Conservation (phyloP, 2,888 invertebrate species). For the Apodemia duryi region DNA sequence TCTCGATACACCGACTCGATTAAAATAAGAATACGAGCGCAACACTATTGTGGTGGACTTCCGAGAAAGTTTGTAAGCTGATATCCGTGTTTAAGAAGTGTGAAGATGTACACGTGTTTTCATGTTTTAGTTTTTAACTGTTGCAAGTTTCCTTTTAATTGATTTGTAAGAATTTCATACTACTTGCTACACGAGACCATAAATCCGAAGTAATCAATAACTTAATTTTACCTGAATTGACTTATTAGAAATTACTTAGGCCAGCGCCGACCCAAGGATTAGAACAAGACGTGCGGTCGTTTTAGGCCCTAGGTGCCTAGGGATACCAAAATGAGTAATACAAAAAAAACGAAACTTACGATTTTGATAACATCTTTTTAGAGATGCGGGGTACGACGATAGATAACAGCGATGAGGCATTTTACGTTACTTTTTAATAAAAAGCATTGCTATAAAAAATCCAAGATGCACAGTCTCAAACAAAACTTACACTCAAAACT, state of each 20-base stretch:
- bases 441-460: too few species aligned
- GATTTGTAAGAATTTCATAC: not conserved
- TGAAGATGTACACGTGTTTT: constrained; percentile 34
- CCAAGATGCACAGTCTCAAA: too few species aligned
- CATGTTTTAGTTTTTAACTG: constrained; percentile 22
- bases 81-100: constrained; percentile 39
- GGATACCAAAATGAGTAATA: too few species aligned
- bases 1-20: constrained; percentile 66
- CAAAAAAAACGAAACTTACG: too few species aligned
- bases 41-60: constrained; percentile 56
- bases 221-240: not conserved
- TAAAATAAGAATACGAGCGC: constrained; percentile 70
- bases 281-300: too few species aligned
- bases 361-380: too few species aligned
- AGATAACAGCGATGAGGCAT: too few species aligned
- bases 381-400: too few species aligned
- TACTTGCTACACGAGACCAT: not conserved
- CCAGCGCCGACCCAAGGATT: too few species aligned
- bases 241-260: not conserved
- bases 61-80: constrained; percentile 47
- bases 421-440: too few species aligned
- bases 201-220: not conserved
- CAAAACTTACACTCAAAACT: too few species aligned
- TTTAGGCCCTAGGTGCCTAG: too few species aligned
- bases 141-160: constrained; percentile 10